Conservation (phyloP, 2,888 invertebrate genomes). For the Morpho deidamia region DNA sequence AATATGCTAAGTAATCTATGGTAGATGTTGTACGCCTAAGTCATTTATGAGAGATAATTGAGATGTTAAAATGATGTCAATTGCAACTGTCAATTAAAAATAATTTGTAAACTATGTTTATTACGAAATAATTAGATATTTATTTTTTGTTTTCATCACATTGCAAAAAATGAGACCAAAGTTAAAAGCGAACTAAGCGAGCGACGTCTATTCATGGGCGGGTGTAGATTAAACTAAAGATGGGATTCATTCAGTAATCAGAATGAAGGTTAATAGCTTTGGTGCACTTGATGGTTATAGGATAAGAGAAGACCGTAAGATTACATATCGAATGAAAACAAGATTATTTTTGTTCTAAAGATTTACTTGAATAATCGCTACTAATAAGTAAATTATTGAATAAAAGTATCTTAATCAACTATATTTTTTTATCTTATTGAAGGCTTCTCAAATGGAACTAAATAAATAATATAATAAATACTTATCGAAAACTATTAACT, state of each 20-base stretch:
- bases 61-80: not conserved
- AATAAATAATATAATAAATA: no score
- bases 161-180: not conserved
- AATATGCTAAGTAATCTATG: no score
- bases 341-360: not conserved
- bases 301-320: not conserved
- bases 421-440: no score
- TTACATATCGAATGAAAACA: not conserved
- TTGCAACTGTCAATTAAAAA: conserved; percentile 5
- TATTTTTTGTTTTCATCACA: conserved; percentile 1
- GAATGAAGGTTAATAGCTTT: conserved; percentile 31
- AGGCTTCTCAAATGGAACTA: no score
- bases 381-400: not conserved
- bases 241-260: conserved; percentile 55
- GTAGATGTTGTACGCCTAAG: no score
- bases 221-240: conserved; percentile 27
- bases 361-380: no score
- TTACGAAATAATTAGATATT: conserved; percentile 24
- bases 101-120: conserved; percentile 1
- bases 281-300: conserved; percentile 6
- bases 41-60: no score
- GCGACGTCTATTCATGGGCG: conserved; percentile 19
- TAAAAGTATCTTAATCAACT: no score
- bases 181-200: conserved; percentile 9
- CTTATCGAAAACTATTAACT: no score